Base-by-base conservation (phyloP, 1,140 invertebrate genomes). In the Nymphalis io region DNA sequence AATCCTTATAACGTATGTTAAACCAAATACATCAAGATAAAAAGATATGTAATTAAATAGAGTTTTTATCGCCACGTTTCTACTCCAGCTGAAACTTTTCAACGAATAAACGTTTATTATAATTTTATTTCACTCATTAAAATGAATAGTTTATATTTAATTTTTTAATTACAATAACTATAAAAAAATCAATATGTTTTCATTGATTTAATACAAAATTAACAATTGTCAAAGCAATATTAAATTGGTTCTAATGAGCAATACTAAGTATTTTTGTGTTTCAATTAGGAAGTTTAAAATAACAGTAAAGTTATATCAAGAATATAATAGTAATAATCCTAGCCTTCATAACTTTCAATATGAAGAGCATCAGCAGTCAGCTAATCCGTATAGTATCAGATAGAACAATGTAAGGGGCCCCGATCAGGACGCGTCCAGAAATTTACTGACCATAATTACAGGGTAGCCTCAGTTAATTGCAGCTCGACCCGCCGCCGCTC, bases 401-500 rank as follows among this genome's bases (percentile, higher is more conserved):
- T 89, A 91, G 84, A 90, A 88, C 84, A 87, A 86, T 87, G 87
- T 81, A 83, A 76, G 74, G 71, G 51, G 69, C 71, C 69, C 75
- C 74, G 74, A 78, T 77, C 81, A 82, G 81, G 80, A 81, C 77
- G 78, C 80, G 81, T 87, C 87, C 88, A 87, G 90, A 92, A 92
- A 92, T 92, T 92, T 92, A 92, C 90, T 88, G 90, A 81, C 87
- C 90, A 88, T 92, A 92, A 92, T 92, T 92, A 91, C 84, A 92
- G 92, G 90, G 90, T 92, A 79, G 82, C 80, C 73, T 75, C 79
- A 84, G 82, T 92, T 92, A 92, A 92, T 92, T 92, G 90, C 89
- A 85, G 78, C 64, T 72, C 78, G 82, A 68, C 82, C 79, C 75
- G 73, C 80, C 74, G 79, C 67, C 78, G 79, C 82, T 53, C 62